These are phyloP conservation scores for Tragelaphus scriptus DNA, from an alignment of 2,113 vertebrate genomes.

Conservation along the genomic window DNA sequence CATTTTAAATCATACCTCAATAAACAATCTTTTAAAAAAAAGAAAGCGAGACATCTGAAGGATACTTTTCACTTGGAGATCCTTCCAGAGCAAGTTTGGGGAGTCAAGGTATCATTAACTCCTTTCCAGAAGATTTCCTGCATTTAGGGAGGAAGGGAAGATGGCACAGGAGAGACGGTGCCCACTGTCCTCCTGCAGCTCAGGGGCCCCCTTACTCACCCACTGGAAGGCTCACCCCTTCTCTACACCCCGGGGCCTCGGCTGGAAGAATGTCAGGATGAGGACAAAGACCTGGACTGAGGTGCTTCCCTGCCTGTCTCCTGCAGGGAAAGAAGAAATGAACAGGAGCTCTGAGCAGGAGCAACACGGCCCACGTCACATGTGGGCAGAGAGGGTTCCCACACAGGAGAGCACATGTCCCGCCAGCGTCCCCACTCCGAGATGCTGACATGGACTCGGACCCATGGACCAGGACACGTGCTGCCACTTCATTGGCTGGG, in stretches of 20 bases:
- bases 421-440: fast-evolving
- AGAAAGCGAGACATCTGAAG: background rate
- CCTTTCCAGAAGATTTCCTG: fast-evolving
- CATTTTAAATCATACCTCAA: background rate
- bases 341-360: background rate
- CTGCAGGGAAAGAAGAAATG: background rate
- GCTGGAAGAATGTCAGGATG: background rate
- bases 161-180: fast-evolving
- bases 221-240: fast-evolving
- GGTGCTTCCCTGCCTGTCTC: fast-evolving
- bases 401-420: fast-evolving
- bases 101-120: background rate
- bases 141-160: background rate
- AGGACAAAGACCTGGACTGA: fast-evolving
- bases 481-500: background rate
- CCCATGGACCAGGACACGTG: fast-evolving
- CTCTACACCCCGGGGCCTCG: fast-evolving
- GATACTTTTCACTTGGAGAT: background rate
- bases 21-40: background rate
- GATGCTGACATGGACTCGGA: fast-evolving
- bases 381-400: fast-evolving
- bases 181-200: background rate
- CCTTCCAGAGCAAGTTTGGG: background rate
- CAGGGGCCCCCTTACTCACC: background rate
- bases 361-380: fast-evolving